These are phyloP conservation scores for Hippoglossus stenolepis DNA, from an alignment of 2,113 vertebrate genomes.

Conservation along the genomic window DNA sequence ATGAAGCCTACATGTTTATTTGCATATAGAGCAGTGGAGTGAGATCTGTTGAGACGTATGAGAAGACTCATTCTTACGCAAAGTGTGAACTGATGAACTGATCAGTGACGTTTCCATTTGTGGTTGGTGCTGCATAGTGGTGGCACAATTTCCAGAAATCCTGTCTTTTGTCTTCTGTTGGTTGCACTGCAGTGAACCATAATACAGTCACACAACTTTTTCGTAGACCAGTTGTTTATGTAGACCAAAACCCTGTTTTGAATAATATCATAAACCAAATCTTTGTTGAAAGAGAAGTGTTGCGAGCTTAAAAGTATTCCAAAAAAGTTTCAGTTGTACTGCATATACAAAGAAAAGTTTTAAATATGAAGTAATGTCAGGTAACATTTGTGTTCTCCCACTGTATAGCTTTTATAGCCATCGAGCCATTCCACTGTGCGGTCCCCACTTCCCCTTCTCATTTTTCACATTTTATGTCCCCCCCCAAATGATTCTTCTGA, in stretches of 20 bases:
- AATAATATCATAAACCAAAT: constrained; percentile 2
- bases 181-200: constrained; percentile 30
- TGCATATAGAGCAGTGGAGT: too few relatives aligned
- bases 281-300: constrained; percentile 4
- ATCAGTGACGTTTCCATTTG: constrained; percentile 40
- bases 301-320: neutral
- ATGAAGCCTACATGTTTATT: too few relatives aligned
- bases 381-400: constrained; percentile 48
- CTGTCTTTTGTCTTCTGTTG: constrained; percentile 39
- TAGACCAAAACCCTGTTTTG: constrained; percentile 6
- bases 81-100: too few relatives aligned
- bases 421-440: constrained; percentile 36
- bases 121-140: constrained; percentile 21
- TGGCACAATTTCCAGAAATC: constrained; percentile 55
- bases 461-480: constrained; percentile 66
- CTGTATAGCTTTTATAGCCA: constrained; percentile 25
- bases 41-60: too few relatives aligned
- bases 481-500: constrained; percentile 62
- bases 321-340: neutral
- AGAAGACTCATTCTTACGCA: too few relatives aligned
- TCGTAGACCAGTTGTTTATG: neutral
- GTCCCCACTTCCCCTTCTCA: constrained; percentile 38
- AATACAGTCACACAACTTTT: constrained; percentile 14
- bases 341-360: constrained; percentile 4
- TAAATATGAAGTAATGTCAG: constrained; percentile 26